These are phyloP conservation scores for Idaea dimidiata DNA, from an alignment of 2,888 invertebrate genomes.

Conservation along the genomic window DNA sequence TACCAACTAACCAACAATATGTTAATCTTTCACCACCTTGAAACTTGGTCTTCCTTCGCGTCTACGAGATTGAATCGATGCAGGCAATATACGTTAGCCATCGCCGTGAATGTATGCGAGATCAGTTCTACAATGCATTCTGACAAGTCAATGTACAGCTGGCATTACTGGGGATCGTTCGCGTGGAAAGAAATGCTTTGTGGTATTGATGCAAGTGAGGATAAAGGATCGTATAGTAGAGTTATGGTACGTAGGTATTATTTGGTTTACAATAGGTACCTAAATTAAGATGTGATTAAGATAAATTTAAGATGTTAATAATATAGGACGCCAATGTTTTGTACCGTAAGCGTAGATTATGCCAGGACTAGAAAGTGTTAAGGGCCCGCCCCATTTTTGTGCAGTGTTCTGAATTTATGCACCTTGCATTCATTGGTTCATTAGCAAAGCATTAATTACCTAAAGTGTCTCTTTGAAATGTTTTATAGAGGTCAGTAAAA, in stretches of 20 bases:
- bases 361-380: no score
- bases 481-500: no score
- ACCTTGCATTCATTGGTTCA: no score
- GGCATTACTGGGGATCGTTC: slow-evolving; percentile 16
- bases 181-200: slow-evolving; percentile 21
- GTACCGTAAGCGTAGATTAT: no score
- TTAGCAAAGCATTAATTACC: neutral
- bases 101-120: slow-evolving; percentile 33
- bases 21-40: slow-evolving; percentile 2
- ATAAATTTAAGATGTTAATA: no score
- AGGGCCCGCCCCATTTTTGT: no score
- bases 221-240: slow-evolving; percentile 20
- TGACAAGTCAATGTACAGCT: slow-evolving; percentile 33
- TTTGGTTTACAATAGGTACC: neutral
- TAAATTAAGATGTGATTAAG: neutral
- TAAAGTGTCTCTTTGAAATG: neutral
- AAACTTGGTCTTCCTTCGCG: neutral
- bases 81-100: slow-evolving; percentile 25
- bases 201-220: slow-evolving; percentile 17
- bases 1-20: neutral
- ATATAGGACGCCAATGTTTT: no score
- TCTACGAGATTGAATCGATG: slow-evolving; percentile 15
- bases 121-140: slow-evolving; percentile 39
- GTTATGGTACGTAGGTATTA: neutral
- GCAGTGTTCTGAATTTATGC: no score